Evolutionary conservation across 2,113 vertebrate species (phyloP), one percentile per base, ranked within the genome.

Genomic region (Coptodon bakossiorum): DNA sequence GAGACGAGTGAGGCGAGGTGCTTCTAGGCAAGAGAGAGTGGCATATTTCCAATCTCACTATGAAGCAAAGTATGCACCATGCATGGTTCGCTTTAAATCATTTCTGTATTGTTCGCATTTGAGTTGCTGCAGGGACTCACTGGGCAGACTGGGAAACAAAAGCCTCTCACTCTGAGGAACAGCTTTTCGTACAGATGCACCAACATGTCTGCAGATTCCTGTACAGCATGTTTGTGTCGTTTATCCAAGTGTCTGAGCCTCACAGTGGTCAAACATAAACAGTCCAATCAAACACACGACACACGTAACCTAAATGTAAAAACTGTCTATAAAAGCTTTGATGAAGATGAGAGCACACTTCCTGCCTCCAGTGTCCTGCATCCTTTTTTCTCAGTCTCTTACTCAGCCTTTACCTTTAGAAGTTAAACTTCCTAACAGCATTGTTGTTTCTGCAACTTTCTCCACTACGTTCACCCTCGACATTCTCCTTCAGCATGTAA

Each of bases 21-120:
- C 83, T 86, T 92, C 79, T 79, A 43, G 63, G 82, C 27, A 34
- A 73, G 82, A 80, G 80, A 36, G 80, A 91, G 90, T 73, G 59
- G 81, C 85, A 83, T 78, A 80, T 90, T 92, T 94, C 85, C 89
- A 93, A 80, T 92, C 66, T 92, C 87, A 86, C 56, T 92, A 71
- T 86, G 84, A 88, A 87, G 82, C 87, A 80, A 85, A 81, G 80
- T 14, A 16, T 4, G 78, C 66, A 66, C 56, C 36, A 53, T 86
- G 36, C 80, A 38, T 38, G n/a, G 24, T 34, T 78, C 27, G 81
- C 83, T 82, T 82, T 76, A 80, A 88, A 57, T 80, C 83, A 19
- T 90, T 89, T 90, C 63, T 81, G 73, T 86, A 84, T 92, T 24
- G 5, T 85, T 68, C 12, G 50, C 81, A 80, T 87, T 86, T 9